These are phyloP conservation scores for Drosophila eugracilis DNA, from an alignment of 1,140 invertebrate genomes.

Conservation along the genomic window DNA sequence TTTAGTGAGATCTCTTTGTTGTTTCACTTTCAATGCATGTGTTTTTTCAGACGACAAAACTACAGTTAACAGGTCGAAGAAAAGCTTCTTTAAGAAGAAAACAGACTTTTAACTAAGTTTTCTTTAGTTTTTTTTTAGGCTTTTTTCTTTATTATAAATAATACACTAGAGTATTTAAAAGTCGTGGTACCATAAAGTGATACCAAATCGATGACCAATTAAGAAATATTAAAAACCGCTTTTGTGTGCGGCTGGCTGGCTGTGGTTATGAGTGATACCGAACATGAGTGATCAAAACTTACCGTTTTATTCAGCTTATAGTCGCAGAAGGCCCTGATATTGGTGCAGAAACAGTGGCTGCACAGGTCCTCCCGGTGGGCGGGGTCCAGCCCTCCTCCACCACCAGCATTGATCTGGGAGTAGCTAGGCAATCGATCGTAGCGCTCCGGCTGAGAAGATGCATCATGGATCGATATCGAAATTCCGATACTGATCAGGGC, in stretches of 20 bases:
- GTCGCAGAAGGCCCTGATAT: slow-evolving; percentile 27
- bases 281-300: slow-evolving; percentile 17
- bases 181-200: slow-evolving; percentile 2
- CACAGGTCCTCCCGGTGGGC: slow-evolving; percentile 27
- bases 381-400: slow-evolving; percentile 2
- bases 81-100: no score
- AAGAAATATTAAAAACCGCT: slow-evolving; percentile 24
- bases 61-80: no score
- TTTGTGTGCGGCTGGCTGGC: not conserved
- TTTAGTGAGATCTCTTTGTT: slow-evolving; percentile 18
- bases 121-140: no score
- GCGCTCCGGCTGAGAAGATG: not conserved
- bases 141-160: no score
- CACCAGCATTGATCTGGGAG: slow-evolving; percentile 9
- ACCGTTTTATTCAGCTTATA: slow-evolving; percentile 52
- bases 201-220: slow-evolving; percentile 25
- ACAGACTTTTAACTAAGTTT: no score
- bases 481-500: not conserved
- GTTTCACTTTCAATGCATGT: not conserved
- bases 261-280: not conserved
- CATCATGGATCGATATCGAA: not conserved
- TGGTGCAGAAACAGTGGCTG: slow-evolving; percentile 36
- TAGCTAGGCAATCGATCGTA: slow-evolving; percentile 6
- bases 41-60: no score
- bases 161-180: not conserved